Conservation (phyloP, 2,797 vertebrate species). For the Ceyx erithaca region DNA sequence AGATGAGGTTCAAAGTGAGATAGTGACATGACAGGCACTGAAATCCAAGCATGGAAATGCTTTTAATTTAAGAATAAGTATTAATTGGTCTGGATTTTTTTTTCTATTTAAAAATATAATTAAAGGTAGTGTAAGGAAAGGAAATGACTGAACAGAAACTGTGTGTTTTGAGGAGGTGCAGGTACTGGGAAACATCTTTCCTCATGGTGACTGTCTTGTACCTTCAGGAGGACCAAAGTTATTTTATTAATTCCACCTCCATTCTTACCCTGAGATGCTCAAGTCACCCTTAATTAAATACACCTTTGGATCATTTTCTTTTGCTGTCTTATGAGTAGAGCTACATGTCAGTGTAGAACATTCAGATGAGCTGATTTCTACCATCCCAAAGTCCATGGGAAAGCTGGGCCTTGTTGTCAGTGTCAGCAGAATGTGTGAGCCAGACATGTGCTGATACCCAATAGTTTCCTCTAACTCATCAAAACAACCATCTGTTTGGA, state of each 20-base stretch:
- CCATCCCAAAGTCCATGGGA: neutral
- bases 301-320: neutral
- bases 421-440: neutral
- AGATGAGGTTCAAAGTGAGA: conserved; percentile 21
- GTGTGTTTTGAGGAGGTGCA: neutral
- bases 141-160: neutral
- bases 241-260: neutral
- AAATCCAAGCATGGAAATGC: neutral
- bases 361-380: neutral
- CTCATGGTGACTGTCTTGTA: neutral
- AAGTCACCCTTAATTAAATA: neutral
- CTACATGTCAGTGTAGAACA: neutral
- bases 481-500: conserved; percentile 2
- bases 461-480: neutral
- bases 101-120: neutral
- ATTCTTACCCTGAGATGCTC: neutral
- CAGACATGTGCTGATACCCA: neutral
- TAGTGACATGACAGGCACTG: neutral
- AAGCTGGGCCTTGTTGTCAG: neutral
- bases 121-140: neutral
- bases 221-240: neutral
- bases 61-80: neutral
- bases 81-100: neutral
- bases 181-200: neutral
- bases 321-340: neutral